Evolutionary conservation across 1,140 invertebrate species (phyloP).

Genomic region (Drosophila ogumai): DNA sequence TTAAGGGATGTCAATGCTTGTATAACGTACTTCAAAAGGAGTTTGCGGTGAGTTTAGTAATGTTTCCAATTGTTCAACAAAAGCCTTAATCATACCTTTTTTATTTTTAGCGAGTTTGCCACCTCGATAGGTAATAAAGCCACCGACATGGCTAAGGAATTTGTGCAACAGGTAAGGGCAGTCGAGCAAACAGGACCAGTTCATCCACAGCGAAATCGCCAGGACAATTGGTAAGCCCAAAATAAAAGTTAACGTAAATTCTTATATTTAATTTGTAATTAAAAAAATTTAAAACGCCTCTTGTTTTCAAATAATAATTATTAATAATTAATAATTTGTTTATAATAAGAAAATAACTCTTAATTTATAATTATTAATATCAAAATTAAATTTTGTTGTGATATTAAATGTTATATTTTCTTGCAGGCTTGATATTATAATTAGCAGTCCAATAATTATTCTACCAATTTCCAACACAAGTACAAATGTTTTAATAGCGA

Average conservation of each 20-base stretch:
- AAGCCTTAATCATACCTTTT: neutral
- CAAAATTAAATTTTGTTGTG: no score
- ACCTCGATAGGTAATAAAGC: conserved; percentile 94
- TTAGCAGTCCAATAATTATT: conserved; percentile 96
- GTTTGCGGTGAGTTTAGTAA: conserved; percentile 84
- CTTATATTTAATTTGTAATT: no score
- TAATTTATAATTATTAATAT: no score
- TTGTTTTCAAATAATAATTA: no score
- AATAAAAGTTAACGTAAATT: no score
- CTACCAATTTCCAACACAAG: conserved; percentile 92
- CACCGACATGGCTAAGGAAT: conserved; percentile 96
- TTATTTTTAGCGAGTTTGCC: conserved; percentile 89
- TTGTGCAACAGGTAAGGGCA: conserved; percentile 90
- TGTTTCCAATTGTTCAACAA: no score
- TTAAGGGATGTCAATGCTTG: conserved; percentile 94
- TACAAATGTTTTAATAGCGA: conserved; percentile 94
- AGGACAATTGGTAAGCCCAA: conserved; percentile 46
- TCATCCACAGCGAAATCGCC: conserved; percentile 36
- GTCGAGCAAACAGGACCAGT: conserved; percentile 46
- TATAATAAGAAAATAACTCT: no score
- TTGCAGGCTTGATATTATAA: conserved; percentile 88
- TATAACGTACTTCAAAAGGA: conserved; percentile 89
- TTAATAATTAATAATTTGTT: no score
- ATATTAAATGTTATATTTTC: neutral
- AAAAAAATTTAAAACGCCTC: no score